phyloP scores from a whole-genome alignment of 2,113 vertebrate species.

The Neogobius melanostomus region DNA sequence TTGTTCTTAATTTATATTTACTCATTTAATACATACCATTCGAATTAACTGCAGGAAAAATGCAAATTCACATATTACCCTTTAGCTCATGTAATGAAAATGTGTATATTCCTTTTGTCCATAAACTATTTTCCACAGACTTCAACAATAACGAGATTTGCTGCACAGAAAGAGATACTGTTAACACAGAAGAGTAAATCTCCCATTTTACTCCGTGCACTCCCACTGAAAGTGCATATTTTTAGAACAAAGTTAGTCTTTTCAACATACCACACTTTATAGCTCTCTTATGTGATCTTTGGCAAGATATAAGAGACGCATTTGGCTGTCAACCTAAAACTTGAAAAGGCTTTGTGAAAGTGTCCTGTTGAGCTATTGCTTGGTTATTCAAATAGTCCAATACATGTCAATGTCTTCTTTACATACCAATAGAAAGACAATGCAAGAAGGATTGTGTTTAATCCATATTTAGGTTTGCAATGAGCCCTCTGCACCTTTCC shows the following conservation, averaged over 20 bases:
- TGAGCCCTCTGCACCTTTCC: too few species aligned
- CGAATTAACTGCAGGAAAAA: too few species aligned
- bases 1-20: too few species aligned
- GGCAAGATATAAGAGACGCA: background rate
- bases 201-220: constrained; percentile 21
- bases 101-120: too few species aligned
- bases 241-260: constrained; percentile 31
- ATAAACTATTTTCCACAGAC: background rate
- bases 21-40: too few species aligned
- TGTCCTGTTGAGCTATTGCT: background rate
- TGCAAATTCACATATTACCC: too few species aligned
- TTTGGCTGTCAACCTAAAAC: background rate
- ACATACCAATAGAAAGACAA: too few species aligned
- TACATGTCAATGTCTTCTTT: too few species aligned
- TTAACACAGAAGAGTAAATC: constrained; percentile 7
- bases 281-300: constrained; percentile 1
- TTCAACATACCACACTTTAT: constrained; percentile 14
- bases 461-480: too few species aligned
- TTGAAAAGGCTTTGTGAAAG: background rate
- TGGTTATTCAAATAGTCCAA: background rate
- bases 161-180: background rate
- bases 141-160: background rate
- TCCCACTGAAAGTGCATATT: constrained; percentile 35
- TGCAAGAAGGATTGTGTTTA: too few species aligned
- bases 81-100: too few species aligned